Conservation (phyloP, 2,797 vertebrate genomes). For the Lophotriccus pileatus region DNA sequence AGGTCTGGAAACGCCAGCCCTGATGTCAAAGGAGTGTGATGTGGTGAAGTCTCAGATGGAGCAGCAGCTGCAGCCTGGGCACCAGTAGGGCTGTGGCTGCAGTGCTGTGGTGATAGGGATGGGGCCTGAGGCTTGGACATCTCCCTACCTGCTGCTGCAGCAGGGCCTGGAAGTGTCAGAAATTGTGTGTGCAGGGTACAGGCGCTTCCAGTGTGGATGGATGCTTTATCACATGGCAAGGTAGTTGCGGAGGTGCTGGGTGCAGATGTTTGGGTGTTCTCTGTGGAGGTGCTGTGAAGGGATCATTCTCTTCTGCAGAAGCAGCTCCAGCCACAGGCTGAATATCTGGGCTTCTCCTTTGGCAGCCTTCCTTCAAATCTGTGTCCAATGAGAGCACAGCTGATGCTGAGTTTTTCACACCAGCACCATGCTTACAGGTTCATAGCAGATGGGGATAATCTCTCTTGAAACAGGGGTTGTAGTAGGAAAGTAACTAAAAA, state of each 20-base stretch:
- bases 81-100: neutral
- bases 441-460: conserved; percentile 24
- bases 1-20: neutral
- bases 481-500: conserved; percentile 49
- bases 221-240: neutral
- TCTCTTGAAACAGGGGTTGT: conserved; percentile 44
- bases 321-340: neutral
- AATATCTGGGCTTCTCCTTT: neutral
- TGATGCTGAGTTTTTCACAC: conserved; percentile 6
- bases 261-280: neutral
- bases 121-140: neutral
- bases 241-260: neutral
- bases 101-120: neutral
- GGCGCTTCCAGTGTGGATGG: neutral
- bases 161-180: neutral
- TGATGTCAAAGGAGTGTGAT: neutral
- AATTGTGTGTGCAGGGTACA: neutral
- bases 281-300: neutral
- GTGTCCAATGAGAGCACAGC: neutral
- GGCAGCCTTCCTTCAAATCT: neutral
- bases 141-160: neutral
- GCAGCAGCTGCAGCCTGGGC: neutral
- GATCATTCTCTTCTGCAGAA: neutral
- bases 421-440: conserved; percentile 26
- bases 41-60: neutral